A percentile compares a stretch with the other conserved stretches of the same genome.
Evolutionary conservation across 2,113 vertebrate species (phyloP).

Genomic region (Lontra canadensis): DNA sequence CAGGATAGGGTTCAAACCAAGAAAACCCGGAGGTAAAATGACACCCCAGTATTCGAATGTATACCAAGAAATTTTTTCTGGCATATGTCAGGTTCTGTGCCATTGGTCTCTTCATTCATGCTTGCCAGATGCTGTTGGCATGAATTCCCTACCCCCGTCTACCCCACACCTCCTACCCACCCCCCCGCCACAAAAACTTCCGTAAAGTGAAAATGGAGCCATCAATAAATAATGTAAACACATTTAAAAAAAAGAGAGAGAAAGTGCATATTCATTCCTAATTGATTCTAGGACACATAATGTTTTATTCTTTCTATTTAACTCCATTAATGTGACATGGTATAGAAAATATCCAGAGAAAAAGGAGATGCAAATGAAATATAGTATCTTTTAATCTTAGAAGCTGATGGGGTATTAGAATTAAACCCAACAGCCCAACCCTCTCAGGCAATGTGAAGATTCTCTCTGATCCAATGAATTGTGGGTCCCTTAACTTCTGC

Average conservation of each 20-base stretch:
- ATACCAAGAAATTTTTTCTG: not conserved
- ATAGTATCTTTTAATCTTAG: not conserved
- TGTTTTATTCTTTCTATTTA: slow-evolving; percentile 33
- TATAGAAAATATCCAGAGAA: slow-evolving; percentile 32
- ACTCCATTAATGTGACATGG: not conserved
- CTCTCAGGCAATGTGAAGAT: not conserved
- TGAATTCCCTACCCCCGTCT: not conserved
- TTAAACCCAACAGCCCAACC: not conserved
- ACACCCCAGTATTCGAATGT: not conserved
- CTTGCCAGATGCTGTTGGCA: slow-evolving; percentile 5
- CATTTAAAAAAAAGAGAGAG: not conserved
- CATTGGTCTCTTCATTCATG: not conserved
- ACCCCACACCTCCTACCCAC: not conserved
- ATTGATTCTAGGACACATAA: not conserved
- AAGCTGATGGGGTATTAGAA: not conserved
- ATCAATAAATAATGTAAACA: slow-evolving; percentile 55
- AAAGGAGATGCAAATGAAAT: slow-evolving; percentile 1
- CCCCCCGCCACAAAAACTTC: not conserved
- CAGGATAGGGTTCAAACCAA: not conserved
- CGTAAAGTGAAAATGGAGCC: slow-evolving; percentile 50
- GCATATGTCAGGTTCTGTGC: not conserved
- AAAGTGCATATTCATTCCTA: not conserved
- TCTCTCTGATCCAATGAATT: not conserved
- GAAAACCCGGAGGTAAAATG: not conserved
- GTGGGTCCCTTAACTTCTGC: not conserved